Base-by-base conservation (phyloP, 37 sponge, comb jelly and placozoan genomes). In the Geodia barretti region DNA sequence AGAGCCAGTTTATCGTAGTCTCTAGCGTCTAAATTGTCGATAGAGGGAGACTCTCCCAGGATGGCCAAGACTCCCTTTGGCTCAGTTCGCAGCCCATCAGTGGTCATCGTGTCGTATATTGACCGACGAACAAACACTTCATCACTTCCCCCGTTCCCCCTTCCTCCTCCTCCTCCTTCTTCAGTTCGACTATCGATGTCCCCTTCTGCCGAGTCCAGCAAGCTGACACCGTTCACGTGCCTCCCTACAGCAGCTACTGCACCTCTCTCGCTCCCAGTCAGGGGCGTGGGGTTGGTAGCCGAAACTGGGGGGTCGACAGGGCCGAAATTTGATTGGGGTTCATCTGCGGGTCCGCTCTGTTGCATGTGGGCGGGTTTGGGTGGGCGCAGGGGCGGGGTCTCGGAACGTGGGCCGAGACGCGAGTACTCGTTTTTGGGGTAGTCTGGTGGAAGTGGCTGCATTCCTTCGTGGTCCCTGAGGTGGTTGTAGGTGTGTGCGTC, bases 391-490 rank as follows among this genome's bases (percentile, higher is more conserved):
- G 68, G 68, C 33, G 68, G 68, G 33, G 68, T 68, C 4, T 68
- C 68, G 20, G 68, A 68, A 20, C 34, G 68, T 20, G 30, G 68
- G 14, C 34, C 68, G 34, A 68, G 68, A 20, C 34, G 20, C 19
- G 68, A 68, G 68, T 68, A 68, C 68, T 68, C 33, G 68, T 68
- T 68, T 5, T 7, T 30, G 2, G 68, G 68, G 33, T 68, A 28
- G 68, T 68, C 34, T 5, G 68, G 33, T 5, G 68, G 68, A 20
- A 68, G 33, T 33, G 33, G 34, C 54, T 47, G 11, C 54, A 47
- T 47, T 47, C 54, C 54, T 47, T 47, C 54, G 14, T 47, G 54
- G 7, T 47, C 11, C 14, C 54, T 47, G 11, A 47, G 14, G 54
- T 47, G 54, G 54, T 47, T 7, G 54, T 47, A 47, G 54, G 54